Evolutionary conservation across 2,113 vertebrate genomes (phyloP), one percentile per base, ranked within the genome.

Genomic region (Microcebus griseorufus): DNA sequence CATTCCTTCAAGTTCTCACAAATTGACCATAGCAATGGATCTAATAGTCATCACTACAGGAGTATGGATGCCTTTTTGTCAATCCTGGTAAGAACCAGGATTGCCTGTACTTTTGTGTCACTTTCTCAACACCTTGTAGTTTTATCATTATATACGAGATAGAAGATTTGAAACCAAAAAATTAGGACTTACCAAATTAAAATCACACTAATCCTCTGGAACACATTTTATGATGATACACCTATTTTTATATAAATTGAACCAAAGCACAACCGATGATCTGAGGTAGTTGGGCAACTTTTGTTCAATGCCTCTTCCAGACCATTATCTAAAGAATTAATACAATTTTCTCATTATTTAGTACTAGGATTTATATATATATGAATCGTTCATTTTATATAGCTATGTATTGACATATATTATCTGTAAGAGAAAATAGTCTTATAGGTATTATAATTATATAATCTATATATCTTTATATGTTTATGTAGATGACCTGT

Each of bases 191-290:
- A 39, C 51, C 64, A 82, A 80, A 65, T 90, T 95, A 86, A 91
- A 86, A 79, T 75, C 37, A 69, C 37, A 72, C 51, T 83, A 58
- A 87, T 69, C 25, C 55, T 76, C 58, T 95, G 12, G 13, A 53
- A 73, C 29, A 86, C 79, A 73, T 82, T 64, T 92, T 88, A 75
- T 89, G 29, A 73, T 84, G 65, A 60, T 85, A 64, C 65, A 70
- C 16, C 12, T n/a, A 96, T 75, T 93, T 96, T 91, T 78, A 62
- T 89, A 34, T 65, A 90, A 87, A 76, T 92, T 39, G 83, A 88
- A 72, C 64, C 55, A 93, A 93, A 96, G 18, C 53, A 88, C 58
- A 73, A 34, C 2, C 37, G 45, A 5, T 48, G 34, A 88, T 67
- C 55, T 86, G 65, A 89, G 4, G 27, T 37, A 34, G 9, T 42